These are phyloP conservation scores for Heptranchias perlo DNA, from an alignment of 2,113 vertebrate species.

Conservation along the genomic window DNA sequence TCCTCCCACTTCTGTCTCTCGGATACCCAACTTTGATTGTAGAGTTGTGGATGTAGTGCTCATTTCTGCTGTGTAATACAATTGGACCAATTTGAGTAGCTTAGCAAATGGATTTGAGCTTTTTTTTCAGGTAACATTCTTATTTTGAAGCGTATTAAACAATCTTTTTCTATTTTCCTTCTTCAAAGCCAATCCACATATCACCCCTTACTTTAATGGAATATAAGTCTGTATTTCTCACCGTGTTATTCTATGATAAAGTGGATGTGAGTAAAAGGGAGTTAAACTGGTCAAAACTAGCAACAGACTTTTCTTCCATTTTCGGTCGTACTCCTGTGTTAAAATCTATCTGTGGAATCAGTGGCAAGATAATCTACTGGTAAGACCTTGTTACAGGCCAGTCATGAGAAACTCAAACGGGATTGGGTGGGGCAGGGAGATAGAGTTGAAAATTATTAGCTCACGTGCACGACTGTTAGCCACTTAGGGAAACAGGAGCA, in stretches of 20 bases:
- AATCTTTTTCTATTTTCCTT: not conserved
- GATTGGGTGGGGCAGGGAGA: not conserved
- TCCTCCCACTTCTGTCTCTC: not conserved
- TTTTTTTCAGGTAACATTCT: not conserved
- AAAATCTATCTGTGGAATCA: not conserved
- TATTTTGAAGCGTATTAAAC: not conserved
- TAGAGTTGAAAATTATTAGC: not conserved
- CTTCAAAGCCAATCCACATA: not conserved
- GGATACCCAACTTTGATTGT: not conserved
- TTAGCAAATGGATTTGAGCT: not conserved
- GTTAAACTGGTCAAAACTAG: not conserved
- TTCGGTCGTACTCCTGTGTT: not conserved
- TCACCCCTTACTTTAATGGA: not conserved
- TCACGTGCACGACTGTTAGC: not conserved
- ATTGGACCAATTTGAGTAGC: not conserved
- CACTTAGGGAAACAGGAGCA: not conserved
- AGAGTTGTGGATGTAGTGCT: not conserved
- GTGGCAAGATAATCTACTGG: not conserved
- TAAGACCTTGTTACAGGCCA: not conserved
- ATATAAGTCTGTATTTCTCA: not conserved
- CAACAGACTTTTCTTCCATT: not conserved
- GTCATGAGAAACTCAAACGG: not conserved
- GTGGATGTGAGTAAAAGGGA: not conserved
- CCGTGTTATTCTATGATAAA: not conserved
- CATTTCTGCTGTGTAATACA: too few species aligned